A percentile compares a stretch with the other conserved stretches of the same genome.
Evolutionary conservation across 92 coral and sea anemone species (phyloP).

Genomic region (Parazoanthus swiftii): DNA sequence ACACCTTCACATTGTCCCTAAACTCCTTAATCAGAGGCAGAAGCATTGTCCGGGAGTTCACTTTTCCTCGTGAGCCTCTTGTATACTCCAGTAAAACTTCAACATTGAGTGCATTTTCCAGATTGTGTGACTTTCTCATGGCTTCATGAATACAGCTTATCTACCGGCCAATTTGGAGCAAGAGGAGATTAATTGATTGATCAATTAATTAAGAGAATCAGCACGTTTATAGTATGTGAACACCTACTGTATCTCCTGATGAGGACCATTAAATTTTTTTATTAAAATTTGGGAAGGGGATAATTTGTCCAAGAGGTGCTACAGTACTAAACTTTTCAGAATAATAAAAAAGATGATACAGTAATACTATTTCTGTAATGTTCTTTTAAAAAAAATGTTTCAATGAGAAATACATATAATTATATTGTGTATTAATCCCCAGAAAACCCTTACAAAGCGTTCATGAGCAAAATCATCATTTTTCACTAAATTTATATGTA

Average conservation of each 20-base stretch:
- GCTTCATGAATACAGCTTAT: conserved; percentile 68
- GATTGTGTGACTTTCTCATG: conserved; percentile 51
- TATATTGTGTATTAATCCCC: no score
- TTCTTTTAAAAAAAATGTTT: no score
- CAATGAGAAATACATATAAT: no score
- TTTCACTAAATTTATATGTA: no score
- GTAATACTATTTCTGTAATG: no score
- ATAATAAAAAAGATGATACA: no score
- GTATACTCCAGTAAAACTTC: conserved; percentile 84
- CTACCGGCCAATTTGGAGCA: conserved; percentile 26
- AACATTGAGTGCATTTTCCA: conserved; percentile 58
- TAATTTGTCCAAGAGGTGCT: no score
- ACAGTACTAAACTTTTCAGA: no score
- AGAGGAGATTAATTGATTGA: not conserved
- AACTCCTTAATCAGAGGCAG: conserved; percentile 84
- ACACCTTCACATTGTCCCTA: conserved; percentile 65
- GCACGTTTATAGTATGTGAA: no score
- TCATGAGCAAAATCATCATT: no score
- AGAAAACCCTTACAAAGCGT: no score
- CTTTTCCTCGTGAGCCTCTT: conserved; percentile 91
- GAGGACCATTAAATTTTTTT: not conserved
- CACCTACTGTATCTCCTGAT: not conserved
- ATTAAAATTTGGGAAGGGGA: no score
- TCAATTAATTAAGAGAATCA: not conserved
- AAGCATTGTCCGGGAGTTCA: conserved; percentile 93